phyloP scores from a whole-genome alignment of 2,888 invertebrate species.

The Tupiocoris notatus region DNA sequence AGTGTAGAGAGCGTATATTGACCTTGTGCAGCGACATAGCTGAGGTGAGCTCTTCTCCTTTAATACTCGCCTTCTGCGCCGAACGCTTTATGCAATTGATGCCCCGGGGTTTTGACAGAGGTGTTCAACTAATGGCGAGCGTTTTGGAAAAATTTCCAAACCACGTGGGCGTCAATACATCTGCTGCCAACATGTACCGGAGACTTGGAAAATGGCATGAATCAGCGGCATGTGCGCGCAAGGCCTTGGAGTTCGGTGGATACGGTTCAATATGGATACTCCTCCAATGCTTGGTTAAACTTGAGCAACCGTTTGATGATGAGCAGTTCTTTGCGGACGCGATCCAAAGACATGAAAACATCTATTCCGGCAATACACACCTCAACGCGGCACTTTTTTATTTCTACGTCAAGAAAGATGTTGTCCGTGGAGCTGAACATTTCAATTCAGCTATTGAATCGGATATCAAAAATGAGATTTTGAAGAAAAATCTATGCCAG shows the following conservation, averaged over 20 bases:
- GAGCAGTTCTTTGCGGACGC: background rate
- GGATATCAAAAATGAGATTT: too few relatives aligned
- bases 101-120: background rate
- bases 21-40: background rate
- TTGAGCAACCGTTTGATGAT: background rate
- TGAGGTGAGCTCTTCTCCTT: background rate
- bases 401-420: background rate
- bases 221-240: background rate
- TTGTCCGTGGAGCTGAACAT: background rate
- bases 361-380: background rate
- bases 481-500: too few relatives aligned
- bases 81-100: background rate
- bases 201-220: background rate
- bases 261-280: background rate
- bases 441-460: too few relatives aligned
- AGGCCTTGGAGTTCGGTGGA: background rate
- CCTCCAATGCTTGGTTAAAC: background rate
- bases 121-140: background rate
- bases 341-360: background rate
- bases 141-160: background rate
- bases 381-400: background rate
- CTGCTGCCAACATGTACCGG: background rate
- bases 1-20: background rate
- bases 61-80: background rate
- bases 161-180: background rate